Percentiles rank a stretch among this genome's conserved stretches.
Evolutionary conservation across 2,888 invertebrate genomes (phyloP).

Genomic region (Hylaea fasciaria): DNA sequence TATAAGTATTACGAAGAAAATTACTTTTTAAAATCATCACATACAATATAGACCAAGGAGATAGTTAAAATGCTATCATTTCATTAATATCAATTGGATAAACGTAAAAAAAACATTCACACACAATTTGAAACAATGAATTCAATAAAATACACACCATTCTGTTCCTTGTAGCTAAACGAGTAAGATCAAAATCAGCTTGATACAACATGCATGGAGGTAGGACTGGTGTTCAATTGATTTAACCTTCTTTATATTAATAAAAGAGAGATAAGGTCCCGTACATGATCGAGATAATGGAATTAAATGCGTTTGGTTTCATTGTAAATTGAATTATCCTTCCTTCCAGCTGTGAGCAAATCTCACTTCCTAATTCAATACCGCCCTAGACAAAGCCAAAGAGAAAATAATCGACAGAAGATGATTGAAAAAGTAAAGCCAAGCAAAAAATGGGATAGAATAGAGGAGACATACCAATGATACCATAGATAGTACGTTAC

Average conservation of each 20-base stretch:
- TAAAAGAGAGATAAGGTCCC: constrained; percentile 27
- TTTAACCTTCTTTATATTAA: constrained; percentile 31
- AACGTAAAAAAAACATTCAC: constrained; percentile 11
- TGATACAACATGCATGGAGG: not conserved
- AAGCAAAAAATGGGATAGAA: too few relatives aligned
- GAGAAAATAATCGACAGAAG: too few relatives aligned
- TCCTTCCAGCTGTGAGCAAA: not conserved
- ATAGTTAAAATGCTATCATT: constrained; percentile 24
- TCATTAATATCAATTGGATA: constrained; percentile 27
- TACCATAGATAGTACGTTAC: too few relatives aligned
- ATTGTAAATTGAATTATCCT: constrained; percentile 9
- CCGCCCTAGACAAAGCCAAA: too few relatives aligned
- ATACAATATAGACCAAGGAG: constrained; percentile 11
- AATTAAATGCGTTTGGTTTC: constrained; percentile 15
- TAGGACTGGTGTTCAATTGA: constrained; percentile 22
- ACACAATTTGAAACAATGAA: constrained; percentile 25
- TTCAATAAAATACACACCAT: not conserved
- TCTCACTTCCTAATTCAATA: too few relatives aligned
- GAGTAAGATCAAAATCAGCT: not conserved
- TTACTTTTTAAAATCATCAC: not conserved
- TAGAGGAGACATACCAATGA: too few relatives aligned
- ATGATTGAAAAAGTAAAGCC: too few relatives aligned
- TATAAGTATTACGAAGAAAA: not conserved
- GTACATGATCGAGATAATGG: constrained; percentile 12
- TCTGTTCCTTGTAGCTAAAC: not conserved